Conservation (phyloP, 2,113 vertebrate genomes). For the Cottus gobio region DNA sequence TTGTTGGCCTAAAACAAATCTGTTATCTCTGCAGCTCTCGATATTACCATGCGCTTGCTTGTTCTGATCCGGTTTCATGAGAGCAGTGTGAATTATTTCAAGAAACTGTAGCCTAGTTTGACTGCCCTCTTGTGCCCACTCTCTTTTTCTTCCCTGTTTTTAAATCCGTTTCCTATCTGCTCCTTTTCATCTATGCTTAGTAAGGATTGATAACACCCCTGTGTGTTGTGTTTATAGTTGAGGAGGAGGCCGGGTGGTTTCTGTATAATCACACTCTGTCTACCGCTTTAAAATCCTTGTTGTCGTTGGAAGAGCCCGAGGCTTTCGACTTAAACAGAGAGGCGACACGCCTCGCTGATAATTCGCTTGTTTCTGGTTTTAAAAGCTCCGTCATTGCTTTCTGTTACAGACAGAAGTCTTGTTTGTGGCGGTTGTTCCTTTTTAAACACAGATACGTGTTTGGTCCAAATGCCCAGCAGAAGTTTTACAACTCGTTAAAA, state of each 20-base stretch:
- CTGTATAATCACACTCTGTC: conserved; percentile 48
- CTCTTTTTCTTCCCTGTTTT: not conserved
- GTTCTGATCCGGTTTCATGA: not conserved
- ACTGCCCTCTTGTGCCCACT: not conserved
- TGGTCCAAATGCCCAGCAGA: not conserved
- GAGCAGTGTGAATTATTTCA: not conserved
- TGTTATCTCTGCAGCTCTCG: not conserved
- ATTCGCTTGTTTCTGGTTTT: conserved; percentile 40
- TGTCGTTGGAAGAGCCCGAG: conserved; percentile 43
- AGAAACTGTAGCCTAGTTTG: not conserved
- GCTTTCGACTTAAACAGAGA: conserved; percentile 19
- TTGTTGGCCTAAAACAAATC: not conserved
- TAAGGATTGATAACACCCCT: conserved; percentile 28
- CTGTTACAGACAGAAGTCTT: conserved; percentile 19
- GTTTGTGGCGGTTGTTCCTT: not conserved
- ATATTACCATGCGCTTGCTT: not conserved
- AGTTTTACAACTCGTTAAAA: not conserved
- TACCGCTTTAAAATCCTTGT: conserved; percentile 60
- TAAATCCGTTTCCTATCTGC: conserved; percentile 6
- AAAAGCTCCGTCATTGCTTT: conserved; percentile 28
- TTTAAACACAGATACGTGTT: not conserved
- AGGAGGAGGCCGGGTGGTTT: conserved; percentile 45
- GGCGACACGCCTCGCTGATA: conserved; percentile 41
- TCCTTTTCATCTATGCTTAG: conserved; percentile 10
- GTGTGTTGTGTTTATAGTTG: conserved; percentile 43